phyloP scores from a whole-genome alignment of 1,140 invertebrate species.

The Aporrectodea caliginosa region DNA sequence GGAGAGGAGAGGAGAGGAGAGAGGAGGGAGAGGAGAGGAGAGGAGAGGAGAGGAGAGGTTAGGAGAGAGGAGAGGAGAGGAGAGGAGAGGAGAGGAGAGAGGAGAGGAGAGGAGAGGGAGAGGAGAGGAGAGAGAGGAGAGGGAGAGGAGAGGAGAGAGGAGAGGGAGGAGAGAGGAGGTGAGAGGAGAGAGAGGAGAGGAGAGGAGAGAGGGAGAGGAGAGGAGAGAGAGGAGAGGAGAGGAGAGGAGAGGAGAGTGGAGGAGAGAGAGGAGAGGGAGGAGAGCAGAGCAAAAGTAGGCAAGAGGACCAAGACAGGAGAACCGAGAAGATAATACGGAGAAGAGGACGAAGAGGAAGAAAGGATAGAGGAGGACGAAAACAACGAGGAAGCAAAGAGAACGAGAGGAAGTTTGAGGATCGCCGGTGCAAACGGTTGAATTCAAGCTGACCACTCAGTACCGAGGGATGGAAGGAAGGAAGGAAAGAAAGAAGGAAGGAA shows the following conservation, averaged over 20 bases:
- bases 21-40: conserved; percentile 7
- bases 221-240: not conserved
- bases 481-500: too few species aligned
- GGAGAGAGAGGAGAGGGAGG: too few species aligned
- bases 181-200: not conserved
- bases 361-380: not conserved
- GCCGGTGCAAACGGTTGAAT: too few species aligned
- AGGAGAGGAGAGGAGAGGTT: conserved; percentile 13
- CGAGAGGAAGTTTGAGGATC: too few species aligned
- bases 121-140: not conserved
- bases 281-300: not conserved
- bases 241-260: not conserved
- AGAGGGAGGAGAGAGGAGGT: not conserved
- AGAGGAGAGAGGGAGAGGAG: too few species aligned
- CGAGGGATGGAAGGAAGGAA: too few species aligned
- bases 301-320: not conserved
- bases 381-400: not conserved
- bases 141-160: not conserved
- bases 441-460: too few species aligned
- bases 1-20: not conserved
- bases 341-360: conserved; percentile 1
- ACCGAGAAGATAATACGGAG: conserved; percentile 4
- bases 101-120: not conserved
- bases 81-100: not conserved
- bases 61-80: conserved; percentile 15